phyloP scores from a whole-genome alignment of 2,113 vertebrate species.

The Vimba vimba region DNA sequence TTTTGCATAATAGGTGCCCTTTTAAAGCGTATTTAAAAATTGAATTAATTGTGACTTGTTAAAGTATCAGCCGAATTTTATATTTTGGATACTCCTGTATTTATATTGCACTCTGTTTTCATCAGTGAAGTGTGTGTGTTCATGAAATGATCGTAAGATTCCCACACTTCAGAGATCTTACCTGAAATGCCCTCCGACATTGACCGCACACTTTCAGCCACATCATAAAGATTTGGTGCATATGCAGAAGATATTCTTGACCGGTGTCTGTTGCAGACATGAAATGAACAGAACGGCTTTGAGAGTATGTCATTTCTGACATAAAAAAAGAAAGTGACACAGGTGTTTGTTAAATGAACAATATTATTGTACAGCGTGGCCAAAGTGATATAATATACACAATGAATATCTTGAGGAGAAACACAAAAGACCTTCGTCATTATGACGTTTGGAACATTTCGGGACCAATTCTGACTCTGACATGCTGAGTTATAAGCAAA shows the following conservation, averaged over 20 bases:
- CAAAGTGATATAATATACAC: conserved; percentile 82
- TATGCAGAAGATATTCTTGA: background rate
- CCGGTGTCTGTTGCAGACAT: too few relatives aligned
- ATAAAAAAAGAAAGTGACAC: conserved; percentile 78
- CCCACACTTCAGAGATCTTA: background rate
- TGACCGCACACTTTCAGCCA: too few relatives aligned
- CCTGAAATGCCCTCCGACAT: background rate
- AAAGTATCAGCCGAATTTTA: too few relatives aligned
- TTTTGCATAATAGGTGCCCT: too few relatives aligned
- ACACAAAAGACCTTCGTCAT: conserved; percentile 71
- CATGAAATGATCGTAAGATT: background rate
- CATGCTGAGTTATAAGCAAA: conserved; percentile 57
- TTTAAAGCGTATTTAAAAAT: too few relatives aligned
- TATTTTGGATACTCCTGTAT: too few relatives aligned
- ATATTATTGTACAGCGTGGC: conserved; percentile 81
- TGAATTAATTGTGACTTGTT: too few relatives aligned
- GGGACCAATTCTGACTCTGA: conserved; percentile 77
- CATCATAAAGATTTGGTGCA: background rate
- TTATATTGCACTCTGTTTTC: too few relatives aligned
- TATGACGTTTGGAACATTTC: conserved; percentile 67
- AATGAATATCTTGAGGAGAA: conserved; percentile 76
- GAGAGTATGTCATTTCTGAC: conserved; percentile 75
- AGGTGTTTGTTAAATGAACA: conserved; percentile 79
- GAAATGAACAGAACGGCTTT: conserved; percentile 53
- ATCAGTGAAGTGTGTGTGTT: background rate